A percentile compares a stretch with the other conserved stretches of the same genome.
Evolutionary conservation across 2,113 vertebrate genomes (phyloP).

Genomic region (Rhipidura dahli): DNA sequence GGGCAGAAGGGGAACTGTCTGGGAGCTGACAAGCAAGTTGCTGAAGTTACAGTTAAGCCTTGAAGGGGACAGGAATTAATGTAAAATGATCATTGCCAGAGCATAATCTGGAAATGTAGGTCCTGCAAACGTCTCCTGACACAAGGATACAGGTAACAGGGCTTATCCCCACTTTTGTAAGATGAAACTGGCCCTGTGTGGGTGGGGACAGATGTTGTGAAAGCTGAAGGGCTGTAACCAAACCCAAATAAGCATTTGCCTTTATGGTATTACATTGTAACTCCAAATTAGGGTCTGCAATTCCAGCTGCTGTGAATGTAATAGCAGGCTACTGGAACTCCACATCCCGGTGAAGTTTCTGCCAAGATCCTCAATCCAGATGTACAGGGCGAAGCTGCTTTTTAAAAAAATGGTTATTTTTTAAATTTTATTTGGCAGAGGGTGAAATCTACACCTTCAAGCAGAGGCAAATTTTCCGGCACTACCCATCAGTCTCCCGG

Average conservation of each 20-base stretch:
- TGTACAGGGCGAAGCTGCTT: not conserved
- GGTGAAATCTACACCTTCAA: not conserved
- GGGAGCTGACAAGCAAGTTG: not conserved
- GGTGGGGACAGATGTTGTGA: constrained; percentile 2
- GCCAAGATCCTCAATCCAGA: not conserved
- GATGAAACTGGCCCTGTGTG: constrained; percentile 12
- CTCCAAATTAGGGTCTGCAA: not conserved
- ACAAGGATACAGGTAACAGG: not conserved
- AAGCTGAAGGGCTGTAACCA: constrained; percentile 15
- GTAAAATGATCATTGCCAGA: not conserved
- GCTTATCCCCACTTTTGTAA: not conserved
- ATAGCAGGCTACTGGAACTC: not conserved
- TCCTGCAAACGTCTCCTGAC: not conserved
- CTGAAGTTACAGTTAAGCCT: not conserved
- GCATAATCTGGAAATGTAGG: not conserved
- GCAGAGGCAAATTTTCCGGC: not conserved
- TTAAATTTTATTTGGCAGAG: not conserved
- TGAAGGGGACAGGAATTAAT: not conserved
- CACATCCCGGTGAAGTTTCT: not conserved
- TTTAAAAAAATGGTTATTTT: not conserved
- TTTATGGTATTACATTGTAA: not conserved
- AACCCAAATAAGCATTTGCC: not conserved
- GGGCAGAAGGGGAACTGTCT: not conserved
- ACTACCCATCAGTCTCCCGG: not conserved
- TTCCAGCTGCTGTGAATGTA: not conserved